Evolutionary conservation across 1,140 invertebrate species (phyloP).

Genomic region (Archivesica marissinica): DNA sequence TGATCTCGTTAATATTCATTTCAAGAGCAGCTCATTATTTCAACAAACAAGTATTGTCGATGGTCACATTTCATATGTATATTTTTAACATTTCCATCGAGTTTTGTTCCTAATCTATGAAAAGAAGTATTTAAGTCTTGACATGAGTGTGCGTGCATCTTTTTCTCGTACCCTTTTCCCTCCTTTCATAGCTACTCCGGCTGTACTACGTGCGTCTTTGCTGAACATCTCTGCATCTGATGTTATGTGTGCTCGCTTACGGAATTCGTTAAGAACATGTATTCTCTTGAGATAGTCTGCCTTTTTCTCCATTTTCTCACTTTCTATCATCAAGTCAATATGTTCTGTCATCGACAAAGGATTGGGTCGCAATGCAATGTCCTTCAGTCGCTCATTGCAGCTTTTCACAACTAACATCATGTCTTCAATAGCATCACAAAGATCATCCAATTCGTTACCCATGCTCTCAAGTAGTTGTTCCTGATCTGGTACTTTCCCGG

Average conservation of each 20-base stretch:
- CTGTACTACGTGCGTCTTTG: background rate
- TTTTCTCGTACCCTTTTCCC: background rate
- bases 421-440: background rate
- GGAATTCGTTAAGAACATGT: constrained; percentile 1
- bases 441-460: constrained; percentile 18
- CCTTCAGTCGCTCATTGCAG: constrained; percentile 29
- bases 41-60: too few species aligned
- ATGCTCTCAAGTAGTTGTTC: constrained; percentile 31
- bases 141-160: too few species aligned
- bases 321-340: constrained; percentile 48
- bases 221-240: background rate
- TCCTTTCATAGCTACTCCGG: background rate
- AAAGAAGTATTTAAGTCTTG: too few species aligned
- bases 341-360: constrained; percentile 25
- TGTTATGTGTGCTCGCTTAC: background rate
- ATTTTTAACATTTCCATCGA: too few species aligned
- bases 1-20: too few species aligned
- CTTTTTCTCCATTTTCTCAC: constrained; percentile 25
- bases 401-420: constrained; percentile 6
- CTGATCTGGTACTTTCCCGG: background rate
- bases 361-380: constrained; percentile 47
- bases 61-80: too few species aligned
- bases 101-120: too few species aligned
- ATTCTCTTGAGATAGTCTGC: constrained; percentile 11
- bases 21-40: too few species aligned